A percentile compares a stretch with the other conserved stretches of the same genome.
These are phyloP conservation scores for Rissa tridactyla DNA, from an alignment of 2,113 vertebrate genomes.

Conservation along the genomic window DNA sequence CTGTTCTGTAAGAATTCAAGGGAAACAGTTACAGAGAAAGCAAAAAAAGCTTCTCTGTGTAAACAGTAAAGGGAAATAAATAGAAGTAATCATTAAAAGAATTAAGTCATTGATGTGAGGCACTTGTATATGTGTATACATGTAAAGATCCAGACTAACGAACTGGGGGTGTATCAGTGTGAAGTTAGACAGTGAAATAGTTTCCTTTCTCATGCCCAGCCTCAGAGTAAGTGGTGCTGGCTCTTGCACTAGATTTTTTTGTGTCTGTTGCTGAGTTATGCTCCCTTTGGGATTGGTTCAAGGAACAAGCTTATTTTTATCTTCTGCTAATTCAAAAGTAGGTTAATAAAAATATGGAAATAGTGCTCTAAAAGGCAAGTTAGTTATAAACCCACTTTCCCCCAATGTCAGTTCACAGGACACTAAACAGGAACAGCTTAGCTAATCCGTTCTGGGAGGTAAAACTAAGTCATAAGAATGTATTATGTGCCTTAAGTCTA, in stretches of 20 bases:
- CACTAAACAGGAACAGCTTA: neutral
- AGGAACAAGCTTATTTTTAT: conserved; percentile 32
- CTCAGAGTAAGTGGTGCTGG: neutral
- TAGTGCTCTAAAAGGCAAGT: neutral
- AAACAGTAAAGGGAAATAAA: neutral
- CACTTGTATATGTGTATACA: neutral
- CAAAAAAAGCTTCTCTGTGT: neutral
- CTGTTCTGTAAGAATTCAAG: neutral
- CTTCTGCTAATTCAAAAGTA: conserved; percentile 21
- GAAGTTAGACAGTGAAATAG: neutral
- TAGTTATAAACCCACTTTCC: conserved; percentile 38
- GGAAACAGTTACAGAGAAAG: neutral
- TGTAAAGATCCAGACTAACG: neutral
- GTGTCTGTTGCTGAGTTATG: neutral
- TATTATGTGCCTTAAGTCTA: neutral
- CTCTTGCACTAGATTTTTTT: neutral
- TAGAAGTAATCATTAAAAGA: neutral
- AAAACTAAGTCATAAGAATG: neutral
- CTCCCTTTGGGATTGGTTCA: neutral
- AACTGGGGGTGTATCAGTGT: neutral
- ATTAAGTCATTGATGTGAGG: neutral
- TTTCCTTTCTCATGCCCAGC: neutral
- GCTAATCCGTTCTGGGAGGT: neutral
- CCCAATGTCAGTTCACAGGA: neutral
- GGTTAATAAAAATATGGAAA: conserved; percentile 31